Evolutionary conservation across 2,888 invertebrate species (phyloP).

Genomic region (Mythimna vitellina): DNA sequence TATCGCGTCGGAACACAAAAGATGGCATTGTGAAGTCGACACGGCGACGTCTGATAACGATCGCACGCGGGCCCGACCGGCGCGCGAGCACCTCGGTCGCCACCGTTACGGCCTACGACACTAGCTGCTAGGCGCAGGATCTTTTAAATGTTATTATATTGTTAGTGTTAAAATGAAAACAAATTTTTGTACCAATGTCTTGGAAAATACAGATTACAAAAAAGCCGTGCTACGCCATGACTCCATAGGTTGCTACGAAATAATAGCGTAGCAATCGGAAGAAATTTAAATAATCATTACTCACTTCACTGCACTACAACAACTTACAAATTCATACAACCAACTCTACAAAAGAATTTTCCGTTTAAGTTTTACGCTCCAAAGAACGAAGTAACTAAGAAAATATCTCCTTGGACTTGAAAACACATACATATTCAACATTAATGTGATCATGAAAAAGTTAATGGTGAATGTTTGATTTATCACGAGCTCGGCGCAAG

Average conservation of each 20-base stretch:
- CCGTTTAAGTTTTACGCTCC: neutral
- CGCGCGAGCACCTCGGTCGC: slow-evolving; percentile 57
- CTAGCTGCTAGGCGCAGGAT: slow-evolving; percentile 34
- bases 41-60: slow-evolving; percentile 87
- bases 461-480: slow-evolving; percentile 72
- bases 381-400: slow-evolving; percentile 39
- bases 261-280: slow-evolving; percentile 14
- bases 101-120: slow-evolving; percentile 56
- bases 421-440: slow-evolving; percentile 58
- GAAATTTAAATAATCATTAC: slow-evolving; percentile 20
- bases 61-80: slow-evolving; percentile 71
- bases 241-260: slow-evolving; percentile 10
- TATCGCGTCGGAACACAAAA: slow-evolving; percentile 88
- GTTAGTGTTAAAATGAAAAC: neutral
- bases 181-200: neutral
- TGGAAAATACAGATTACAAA: neutral
- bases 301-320: slow-evolving; percentile 20
- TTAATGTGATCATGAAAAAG: slow-evolving; percentile 65
- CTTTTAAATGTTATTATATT: slow-evolving; percentile 37
- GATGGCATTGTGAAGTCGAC: slow-evolving; percentile 87
- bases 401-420: slow-evolving; percentile 48
- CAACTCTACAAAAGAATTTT: slow-evolving; percentile 27
- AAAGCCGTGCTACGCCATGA: slow-evolving; percentile 1
- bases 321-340: slow-evolving; percentile 12
- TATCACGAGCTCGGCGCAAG: slow-evolving; percentile 66